Conservation (phyloP, 2,797 vertebrate species). For the Gadopsis marmoratus region DNA sequence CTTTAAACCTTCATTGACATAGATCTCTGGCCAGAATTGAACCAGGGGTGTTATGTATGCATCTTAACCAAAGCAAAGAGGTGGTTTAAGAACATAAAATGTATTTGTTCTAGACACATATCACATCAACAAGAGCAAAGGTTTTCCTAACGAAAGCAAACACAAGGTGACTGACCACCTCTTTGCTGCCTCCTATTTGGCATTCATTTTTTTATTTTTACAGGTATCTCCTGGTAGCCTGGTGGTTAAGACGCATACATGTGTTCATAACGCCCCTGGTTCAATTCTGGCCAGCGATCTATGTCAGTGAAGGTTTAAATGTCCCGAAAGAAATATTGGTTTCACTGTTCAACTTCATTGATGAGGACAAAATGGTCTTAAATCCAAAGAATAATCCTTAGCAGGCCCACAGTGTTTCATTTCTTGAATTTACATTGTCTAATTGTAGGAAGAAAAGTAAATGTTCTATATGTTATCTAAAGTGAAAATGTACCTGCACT, state of each 20-base stretch:
- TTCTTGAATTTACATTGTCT: not conserved
- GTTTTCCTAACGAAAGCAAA: too few relatives aligned
- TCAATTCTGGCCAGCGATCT: not conserved
- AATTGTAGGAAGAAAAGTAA: not conserved
- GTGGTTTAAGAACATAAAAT: too few relatives aligned
- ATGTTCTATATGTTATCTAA: not conserved
- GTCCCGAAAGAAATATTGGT: not conserved
- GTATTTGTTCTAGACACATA: too few relatives aligned
- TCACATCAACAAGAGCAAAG: not conserved
- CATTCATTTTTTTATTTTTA: not conserved
- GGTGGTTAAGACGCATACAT: not conserved
- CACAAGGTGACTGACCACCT: not conserved
- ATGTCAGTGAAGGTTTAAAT: not conserved
- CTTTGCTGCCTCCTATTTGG: not conserved
- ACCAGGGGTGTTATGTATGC: too few relatives aligned
- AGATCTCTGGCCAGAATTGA: too few relatives aligned
- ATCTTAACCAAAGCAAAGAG: too few relatives aligned
- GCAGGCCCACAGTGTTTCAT: fast-evolving
- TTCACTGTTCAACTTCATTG: not conserved
- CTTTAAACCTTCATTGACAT: not conserved
- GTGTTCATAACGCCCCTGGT: not conserved
- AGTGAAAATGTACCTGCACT: not conserved
- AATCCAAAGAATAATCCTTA: not conserved
- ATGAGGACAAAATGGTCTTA: constrained; percentile 2
- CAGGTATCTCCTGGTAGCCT: not conserved